phyloP scores from a whole-genome alignment of 2,797 vertebrate species.

The Aulostomus chinensis region DNA sequence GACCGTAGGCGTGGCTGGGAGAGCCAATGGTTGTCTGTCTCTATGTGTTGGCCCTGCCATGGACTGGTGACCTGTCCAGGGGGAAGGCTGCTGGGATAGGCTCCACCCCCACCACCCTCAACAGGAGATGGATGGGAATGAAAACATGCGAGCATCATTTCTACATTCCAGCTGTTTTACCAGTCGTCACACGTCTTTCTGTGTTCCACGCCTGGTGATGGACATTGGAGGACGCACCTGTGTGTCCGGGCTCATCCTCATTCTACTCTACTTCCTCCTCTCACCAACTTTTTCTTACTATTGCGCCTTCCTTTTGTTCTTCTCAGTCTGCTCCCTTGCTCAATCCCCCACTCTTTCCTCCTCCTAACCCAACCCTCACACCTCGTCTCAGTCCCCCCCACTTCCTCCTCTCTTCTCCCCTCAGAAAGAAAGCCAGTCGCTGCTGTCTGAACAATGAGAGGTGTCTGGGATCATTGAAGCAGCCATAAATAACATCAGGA shows the following conservation, averaged over 20 bases:
- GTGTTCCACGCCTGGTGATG: too few relatives aligned
- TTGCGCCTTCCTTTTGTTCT: neutral
- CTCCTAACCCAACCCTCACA: slow-evolving; percentile 3
- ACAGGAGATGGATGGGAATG: too few relatives aligned
- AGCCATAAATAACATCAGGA: slow-evolving; percentile 75
- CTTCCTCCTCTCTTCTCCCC: slow-evolving; percentile 36
- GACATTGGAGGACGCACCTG: too few relatives aligned
- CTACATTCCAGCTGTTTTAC: too few relatives aligned
- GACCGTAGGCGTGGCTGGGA: too few relatives aligned
- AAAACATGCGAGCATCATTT: too few relatives aligned
- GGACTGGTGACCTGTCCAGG: too few relatives aligned
- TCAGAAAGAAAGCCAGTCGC: slow-evolving; percentile 71
- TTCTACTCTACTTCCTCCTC: neutral
- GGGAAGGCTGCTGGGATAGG: too few relatives aligned
- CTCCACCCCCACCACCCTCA: too few relatives aligned
- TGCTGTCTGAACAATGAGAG: slow-evolving; percentile 75
- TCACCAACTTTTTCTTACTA: neutral
- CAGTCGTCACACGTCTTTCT: too few relatives aligned
- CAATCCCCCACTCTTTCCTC: slow-evolving; percentile 26
- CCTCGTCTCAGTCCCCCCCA: neutral
- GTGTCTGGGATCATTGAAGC: slow-evolving; percentile 74
- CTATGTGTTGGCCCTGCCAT: too few relatives aligned
- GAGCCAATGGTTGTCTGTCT: too few relatives aligned
- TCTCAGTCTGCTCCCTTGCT: slow-evolving; percentile 14
- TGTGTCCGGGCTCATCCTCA: neutral